Evolutionary conservation across 64 coral and sea anemone genomes (phyloP).

Genomic region (Actinia tenebrosa): DNA sequence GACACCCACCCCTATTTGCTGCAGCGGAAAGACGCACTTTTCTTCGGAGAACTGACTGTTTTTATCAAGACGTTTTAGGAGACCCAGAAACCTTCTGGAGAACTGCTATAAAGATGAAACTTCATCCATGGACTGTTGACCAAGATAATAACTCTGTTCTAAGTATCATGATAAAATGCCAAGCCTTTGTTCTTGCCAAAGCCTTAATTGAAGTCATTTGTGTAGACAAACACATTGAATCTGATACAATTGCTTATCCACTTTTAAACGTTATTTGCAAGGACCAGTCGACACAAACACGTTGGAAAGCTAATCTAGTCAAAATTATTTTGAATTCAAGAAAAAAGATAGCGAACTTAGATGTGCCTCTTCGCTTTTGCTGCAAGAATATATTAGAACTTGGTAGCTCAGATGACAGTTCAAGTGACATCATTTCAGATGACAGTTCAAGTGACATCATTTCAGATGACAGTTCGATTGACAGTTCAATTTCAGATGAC

Average conservation of each 20-base stretch:
- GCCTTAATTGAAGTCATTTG: constrained; percentile 23
- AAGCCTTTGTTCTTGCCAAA: constrained; percentile 26
- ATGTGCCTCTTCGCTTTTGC: not conserved
- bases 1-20: not conserved
- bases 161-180: not conserved
- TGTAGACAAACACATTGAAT: not conserved
- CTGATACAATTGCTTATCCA: not conserved
- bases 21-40: not conserved
- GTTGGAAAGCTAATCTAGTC: not conserved
- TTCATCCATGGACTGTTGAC: not conserved
- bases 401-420: not conserved
- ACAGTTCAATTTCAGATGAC: too few species aligned
- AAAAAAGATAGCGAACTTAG: not conserved
- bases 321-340: not conserved
- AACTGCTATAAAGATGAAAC: not conserved
- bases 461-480: too few species aligned
- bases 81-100: not conserved
- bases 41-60: not conserved
- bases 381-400: not conserved
- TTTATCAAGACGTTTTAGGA: constrained; percentile 4
- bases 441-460: too few species aligned
- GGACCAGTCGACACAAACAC: not conserved
- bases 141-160: not conserved
- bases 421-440: not conserved
- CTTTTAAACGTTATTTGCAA: not conserved